A percentile compares a stretch with the other conserved stretches of the same genome.
phyloP scores from a whole-genome alignment of 2,888 invertebrate genomes.

The Micoletzkya japonica region DNA sequence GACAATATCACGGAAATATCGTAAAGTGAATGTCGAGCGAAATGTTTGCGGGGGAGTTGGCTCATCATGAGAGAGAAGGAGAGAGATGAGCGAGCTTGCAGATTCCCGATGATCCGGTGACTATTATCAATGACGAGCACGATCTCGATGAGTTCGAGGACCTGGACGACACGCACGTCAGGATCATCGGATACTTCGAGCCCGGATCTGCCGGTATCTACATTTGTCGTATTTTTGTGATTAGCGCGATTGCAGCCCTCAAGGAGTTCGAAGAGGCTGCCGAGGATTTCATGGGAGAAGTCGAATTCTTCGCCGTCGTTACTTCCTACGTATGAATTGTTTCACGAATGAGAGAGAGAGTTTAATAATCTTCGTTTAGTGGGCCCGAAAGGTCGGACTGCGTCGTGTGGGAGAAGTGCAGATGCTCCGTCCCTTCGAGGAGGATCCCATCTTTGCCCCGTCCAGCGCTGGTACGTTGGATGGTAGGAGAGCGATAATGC shows the following conservation, averaged over 20 bases:
- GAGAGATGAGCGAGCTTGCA: slow-evolving; percentile 33
- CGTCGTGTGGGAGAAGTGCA: slow-evolving; percentile 62
- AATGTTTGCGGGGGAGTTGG: neutral
- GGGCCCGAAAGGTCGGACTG: slow-evolving; percentile 63
- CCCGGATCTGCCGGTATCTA: slow-evolving; percentile 59
- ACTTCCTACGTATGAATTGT: slow-evolving; percentile 51
- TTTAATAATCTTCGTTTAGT: slow-evolving; percentile 44
- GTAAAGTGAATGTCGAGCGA: neutral
- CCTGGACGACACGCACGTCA: slow-evolving; percentile 59
- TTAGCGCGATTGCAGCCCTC: slow-evolving; percentile 46
- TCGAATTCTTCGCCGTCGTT: slow-evolving; percentile 64
- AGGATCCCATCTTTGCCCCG: slow-evolving; percentile 63
- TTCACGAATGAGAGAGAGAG: too few species aligned
- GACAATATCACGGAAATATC: too few species aligned
- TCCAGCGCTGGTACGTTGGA: slow-evolving; percentile 39
- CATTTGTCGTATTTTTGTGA: neutral
- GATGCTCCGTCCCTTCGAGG: slow-evolving; percentile 63
- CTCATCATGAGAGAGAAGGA: neutral
- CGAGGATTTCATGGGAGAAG: slow-evolving; percentile 64
- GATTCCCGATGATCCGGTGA: slow-evolving; percentile 64
- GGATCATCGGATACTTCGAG: slow-evolving; percentile 64
- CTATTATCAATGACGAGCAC: slow-evolving; percentile 64
- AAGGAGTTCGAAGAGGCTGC: slow-evolving; percentile 64
- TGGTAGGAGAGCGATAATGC: slow-evolving; percentile 4
- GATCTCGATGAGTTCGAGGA: slow-evolving; percentile 63